phyloP scores from a whole-genome alignment of 2,113 vertebrate species.

The Triplophysa siluroides region DNA sequence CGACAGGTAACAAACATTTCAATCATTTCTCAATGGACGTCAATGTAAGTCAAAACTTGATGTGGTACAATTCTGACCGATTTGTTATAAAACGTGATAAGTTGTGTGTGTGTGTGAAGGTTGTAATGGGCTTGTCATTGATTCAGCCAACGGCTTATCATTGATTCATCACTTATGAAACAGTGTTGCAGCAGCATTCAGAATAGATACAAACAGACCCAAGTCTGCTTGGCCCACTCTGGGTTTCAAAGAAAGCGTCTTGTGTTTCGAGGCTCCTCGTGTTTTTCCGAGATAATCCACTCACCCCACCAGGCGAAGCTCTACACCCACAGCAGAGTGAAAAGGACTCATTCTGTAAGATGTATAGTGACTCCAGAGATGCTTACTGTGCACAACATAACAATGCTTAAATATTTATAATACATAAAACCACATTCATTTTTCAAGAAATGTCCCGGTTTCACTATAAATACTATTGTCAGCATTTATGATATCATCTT shows the following conservation, averaged over 20 bases:
- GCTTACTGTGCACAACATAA: conserved; percentile 56
- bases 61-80: neutral
- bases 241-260: conserved; percentile 75
- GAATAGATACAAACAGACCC: conserved; percentile 59
- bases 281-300: conserved; percentile 80
- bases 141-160: neutral
- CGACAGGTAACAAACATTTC: conserved; percentile 25
- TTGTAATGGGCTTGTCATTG: neutral
- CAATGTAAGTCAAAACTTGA: neutral
- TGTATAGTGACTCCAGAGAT: conserved; percentile 64
- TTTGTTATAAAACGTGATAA: neutral
- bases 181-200: conserved; percentile 39
- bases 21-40: neutral
- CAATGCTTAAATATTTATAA: conserved; percentile 68
- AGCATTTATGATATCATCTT: neutral
- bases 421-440: conserved; percentile 56
- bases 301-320: conserved; percentile 73
- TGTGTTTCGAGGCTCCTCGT: conserved; percentile 76
- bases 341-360: conserved; percentile 75
- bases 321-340: conserved; percentile 74
- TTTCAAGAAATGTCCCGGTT: neutral
- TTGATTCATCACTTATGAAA: conserved; percentile 35
- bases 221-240: conserved; percentile 72
- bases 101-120: neutral
- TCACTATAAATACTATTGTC: neutral